Conservation (phyloP, 2,888 invertebrate genomes). For the Sesia apiformis region DNA sequence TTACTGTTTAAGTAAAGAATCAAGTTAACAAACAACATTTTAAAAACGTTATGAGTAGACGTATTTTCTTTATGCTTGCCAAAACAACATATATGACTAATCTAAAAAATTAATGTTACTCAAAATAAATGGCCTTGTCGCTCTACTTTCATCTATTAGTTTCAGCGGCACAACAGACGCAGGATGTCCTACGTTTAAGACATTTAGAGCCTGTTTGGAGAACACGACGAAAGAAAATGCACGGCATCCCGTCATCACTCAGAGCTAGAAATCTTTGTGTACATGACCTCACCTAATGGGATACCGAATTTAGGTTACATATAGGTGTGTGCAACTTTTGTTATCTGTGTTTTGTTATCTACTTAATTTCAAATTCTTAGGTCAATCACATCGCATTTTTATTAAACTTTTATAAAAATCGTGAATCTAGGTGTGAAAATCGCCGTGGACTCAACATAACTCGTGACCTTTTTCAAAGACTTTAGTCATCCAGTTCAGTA, state of each 20-base stretch:
- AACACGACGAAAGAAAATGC: conserved; percentile 36
- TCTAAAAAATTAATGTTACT: conserved; percentile 4
- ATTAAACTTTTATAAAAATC: too few species aligned
- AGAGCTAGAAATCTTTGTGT: conserved; percentile 26
- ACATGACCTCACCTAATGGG: conserved; percentile 42
- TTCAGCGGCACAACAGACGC: conserved; percentile 19
- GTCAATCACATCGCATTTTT: too few species aligned
- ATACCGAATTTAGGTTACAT: conserved; percentile 27
- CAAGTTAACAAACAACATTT: too few species aligned
- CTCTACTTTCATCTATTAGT: conserved; percentile 31
- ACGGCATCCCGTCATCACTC: conserved; percentile 40
- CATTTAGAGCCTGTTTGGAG: conserved; percentile 10
- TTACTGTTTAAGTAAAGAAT: too few species aligned
- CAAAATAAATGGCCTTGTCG: conserved; percentile 23
- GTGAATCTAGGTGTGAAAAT: too few species aligned
- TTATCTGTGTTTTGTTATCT: neutral
- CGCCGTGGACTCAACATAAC: too few species aligned
- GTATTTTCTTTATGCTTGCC: neutral
- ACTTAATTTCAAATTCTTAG: neutral
- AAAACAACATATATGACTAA: neutral
- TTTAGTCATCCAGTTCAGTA: too few species aligned
- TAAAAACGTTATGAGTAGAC: neutral
- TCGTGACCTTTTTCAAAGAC: too few species aligned
- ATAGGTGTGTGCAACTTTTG: too few species aligned
- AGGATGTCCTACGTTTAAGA: conserved; percentile 19